Evolutionary conservation across 2,797 vertebrate species (phyloP).

Genomic region (Apogon hyalosoma): DNA sequence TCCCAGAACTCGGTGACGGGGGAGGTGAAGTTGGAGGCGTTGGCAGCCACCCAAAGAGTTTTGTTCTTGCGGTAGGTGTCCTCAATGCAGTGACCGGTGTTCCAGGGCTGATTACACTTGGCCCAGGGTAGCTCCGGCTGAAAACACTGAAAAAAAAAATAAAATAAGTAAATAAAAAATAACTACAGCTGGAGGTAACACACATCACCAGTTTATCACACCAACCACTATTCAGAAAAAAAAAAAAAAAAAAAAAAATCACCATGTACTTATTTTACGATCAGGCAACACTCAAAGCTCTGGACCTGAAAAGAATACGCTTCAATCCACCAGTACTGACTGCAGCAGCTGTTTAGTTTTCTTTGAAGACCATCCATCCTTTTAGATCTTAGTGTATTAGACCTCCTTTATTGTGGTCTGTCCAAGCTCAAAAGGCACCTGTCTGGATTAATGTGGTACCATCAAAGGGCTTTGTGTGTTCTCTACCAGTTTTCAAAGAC

Average conservation of each 20-base stretch:
- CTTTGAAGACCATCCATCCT: not conserved
- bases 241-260: no score
- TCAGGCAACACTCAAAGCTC: no score
- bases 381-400: not conserved
- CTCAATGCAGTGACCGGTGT: conserved; percentile 90
- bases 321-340: not conserved
- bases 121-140: conserved; percentile 95
- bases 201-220: no score
- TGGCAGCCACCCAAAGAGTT: conserved; percentile 86
- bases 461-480: conserved; percentile 8
- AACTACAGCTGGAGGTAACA: not conserved
- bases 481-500: conserved; percentile 1
- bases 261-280: no score
- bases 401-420: not conserved
- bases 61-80: conserved; percentile 94
- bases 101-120: conserved; percentile 94
- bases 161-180: conserved; percentile 29
- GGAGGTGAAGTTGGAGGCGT: conserved; percentile 92
- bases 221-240: no score
- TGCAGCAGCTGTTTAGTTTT: not conserved
- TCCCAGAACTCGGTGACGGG: conserved; percentile 96
- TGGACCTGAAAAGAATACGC: not conserved
- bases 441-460: not conserved
- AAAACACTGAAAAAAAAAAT: conserved; percentile 90
- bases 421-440: not conserved